These are phyloP conservation scores for Uromys caudimaculatus DNA, from an alignment of 2,797 vertebrate species.

Conservation along the genomic window DNA sequence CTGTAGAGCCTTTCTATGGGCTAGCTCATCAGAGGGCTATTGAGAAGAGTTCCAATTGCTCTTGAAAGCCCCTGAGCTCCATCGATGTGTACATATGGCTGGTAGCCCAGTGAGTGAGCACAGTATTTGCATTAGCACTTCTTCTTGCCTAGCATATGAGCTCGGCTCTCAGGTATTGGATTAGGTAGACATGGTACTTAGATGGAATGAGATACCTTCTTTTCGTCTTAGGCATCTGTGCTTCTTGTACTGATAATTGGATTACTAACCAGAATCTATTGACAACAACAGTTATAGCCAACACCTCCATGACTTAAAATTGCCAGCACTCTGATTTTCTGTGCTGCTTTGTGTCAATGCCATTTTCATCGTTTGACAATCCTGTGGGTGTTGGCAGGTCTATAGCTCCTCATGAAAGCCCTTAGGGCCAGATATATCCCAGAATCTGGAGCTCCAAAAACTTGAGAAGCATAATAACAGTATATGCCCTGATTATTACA, in stretches of 20 bases:
- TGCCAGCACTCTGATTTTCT: neutral
- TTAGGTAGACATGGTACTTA: neutral
- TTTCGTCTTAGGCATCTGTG: neutral
- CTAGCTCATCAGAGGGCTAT: neutral
- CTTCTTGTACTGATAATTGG: neutral
- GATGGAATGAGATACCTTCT: neutral
- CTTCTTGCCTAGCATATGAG: neutral
- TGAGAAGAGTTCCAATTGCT: neutral
- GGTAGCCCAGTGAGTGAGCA: too few species aligned
- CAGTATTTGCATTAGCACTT: neutral
- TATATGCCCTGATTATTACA: neutral
- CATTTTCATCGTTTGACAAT: neutral
- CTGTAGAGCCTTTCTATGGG: neutral
- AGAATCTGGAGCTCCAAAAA: neutral
- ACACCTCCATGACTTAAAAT: neutral
- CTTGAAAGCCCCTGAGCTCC: neutral
- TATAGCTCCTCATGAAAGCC: neutral
- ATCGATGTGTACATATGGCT: neutral
- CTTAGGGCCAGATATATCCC: neutral
- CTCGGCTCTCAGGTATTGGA: neutral
- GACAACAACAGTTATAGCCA: rapidly evolving
- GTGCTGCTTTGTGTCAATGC: neutral
- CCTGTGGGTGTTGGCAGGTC: neutral
- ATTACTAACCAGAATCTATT: neutral
- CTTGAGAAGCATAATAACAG: neutral